phyloP scores from a whole-genome alignment of 2,888 invertebrate genomes.

The Invenusta paracnida region DNA sequence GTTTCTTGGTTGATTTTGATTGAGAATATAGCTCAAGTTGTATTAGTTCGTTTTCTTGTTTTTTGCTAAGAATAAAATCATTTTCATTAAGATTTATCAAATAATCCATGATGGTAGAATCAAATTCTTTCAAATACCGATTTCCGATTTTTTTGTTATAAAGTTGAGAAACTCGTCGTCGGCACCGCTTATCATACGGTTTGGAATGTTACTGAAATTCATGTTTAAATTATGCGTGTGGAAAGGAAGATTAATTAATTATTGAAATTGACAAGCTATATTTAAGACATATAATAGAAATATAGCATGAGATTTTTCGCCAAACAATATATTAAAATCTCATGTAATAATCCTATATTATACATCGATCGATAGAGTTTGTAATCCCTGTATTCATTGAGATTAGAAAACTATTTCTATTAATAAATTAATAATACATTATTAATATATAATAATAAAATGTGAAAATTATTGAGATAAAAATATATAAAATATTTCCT shows the following conservation, averaged over 20 bases:
- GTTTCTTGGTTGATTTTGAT: conserved; percentile 17
- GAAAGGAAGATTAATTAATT: neutral
- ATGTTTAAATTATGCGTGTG: neutral
- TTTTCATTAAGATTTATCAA: neutral
- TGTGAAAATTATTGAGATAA: too few species aligned
- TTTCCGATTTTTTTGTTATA: conserved; percentile 1
- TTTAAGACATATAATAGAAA: neutral
- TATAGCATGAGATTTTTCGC: too few species aligned
- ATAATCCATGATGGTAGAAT: neutral
- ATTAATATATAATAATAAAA: too few species aligned
- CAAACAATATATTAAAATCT: neutral
- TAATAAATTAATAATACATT: too few species aligned
- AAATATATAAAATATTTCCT: too few species aligned
- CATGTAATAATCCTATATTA: neutral
- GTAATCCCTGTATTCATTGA: too few species aligned
- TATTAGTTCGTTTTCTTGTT: conserved; percentile 29
- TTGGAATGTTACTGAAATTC: too few species aligned
- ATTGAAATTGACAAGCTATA: neutral
- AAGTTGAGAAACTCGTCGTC: conserved; percentile 3
- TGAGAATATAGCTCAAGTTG: conserved; percentile 2
- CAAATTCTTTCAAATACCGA: conserved; percentile 30
- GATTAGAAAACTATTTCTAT: too few species aligned
- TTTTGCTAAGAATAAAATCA: conserved; percentile 13
- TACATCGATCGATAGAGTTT: too few species aligned
- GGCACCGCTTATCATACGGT: too few species aligned